Evolutionary conservation across 2,888 invertebrate species (phyloP), one percentile per base, ranked within the genome.

Genomic region (Zaprionus bogoriensis): DNA sequence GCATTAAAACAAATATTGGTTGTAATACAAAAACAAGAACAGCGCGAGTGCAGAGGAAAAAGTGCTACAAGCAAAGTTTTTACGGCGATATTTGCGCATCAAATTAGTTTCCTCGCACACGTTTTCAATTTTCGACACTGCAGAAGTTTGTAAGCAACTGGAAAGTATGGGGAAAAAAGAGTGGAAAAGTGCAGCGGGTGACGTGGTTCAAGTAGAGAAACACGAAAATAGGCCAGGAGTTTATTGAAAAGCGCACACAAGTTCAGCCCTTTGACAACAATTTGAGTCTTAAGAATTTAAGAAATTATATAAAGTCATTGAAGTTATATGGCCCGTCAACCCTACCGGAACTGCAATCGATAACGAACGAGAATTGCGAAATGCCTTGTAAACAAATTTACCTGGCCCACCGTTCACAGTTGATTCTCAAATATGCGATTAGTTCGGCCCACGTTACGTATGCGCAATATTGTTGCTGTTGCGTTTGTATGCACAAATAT

Each of bases 61-160:
- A 48, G 50, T 50, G n/a, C 30, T 36, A 28, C 36, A 51, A 42
- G 25, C 12, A 53, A 62, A 67, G 38, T 66, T 60, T 60, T 50
- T 45, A 36, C n/a, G 19, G 42, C 38, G 42, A 67, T 83, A 77
- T 87, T 81, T 67, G 75, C 64, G 52, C 66, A 73, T 74, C 68
- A 77, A 87, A 81, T 81, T 81, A 84, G 82, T 80, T 87, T 73
- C 63, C 55, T 62, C 51, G 68, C 67, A 85, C 76, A 87, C 76
- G 76, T 78, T 85, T 82, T 67, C 75, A 82, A 81, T 84, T 85
- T 81, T 74, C 41, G 51, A 38, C 46, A 47, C 58, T 45, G 71
- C 3, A 58, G 55, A 74, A 60, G 54, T 75, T 70, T 46, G 58
- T 32, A 9, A 39, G 42, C 52, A 52, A 17, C 30, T 0, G 47